phyloP scores from a whole-genome alignment of 2,113 vertebrate species.

The Pygoscelis antarcticus region DNA sequence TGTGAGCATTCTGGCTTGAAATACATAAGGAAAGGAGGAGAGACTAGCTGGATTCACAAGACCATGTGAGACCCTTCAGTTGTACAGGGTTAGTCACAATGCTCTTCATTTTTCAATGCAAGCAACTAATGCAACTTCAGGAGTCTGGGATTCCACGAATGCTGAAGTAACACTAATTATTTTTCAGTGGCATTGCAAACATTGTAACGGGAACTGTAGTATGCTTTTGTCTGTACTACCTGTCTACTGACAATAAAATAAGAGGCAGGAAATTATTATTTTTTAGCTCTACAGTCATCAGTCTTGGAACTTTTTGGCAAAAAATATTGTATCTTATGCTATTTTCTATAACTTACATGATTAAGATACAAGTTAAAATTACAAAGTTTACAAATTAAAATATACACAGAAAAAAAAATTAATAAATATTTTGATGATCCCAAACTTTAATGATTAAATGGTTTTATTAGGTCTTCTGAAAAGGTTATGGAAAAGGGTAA shows the following conservation, averaged over 20 bases:
- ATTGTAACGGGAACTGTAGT: accelerated
- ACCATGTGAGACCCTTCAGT: not conserved
- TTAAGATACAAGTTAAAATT: not conserved
- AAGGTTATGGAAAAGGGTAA: not conserved
- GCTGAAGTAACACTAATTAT: not conserved
- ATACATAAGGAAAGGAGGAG: not conserved
- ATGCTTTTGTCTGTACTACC: not conserved
- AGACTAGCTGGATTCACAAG: not conserved
- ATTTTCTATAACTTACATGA: not conserved
- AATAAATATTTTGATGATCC: not conserved
- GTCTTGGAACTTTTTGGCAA: not conserved
- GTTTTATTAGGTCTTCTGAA: not conserved
- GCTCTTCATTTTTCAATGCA: not conserved
- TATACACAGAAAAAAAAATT: not conserved
- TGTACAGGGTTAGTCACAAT: not conserved
- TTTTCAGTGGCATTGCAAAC: not conserved
- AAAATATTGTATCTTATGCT: not conserved
- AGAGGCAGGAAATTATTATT: not conserved
- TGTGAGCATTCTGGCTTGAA: not conserved
- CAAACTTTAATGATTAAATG: not conserved
- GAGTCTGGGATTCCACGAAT: not conserved
- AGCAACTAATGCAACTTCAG: not conserved
- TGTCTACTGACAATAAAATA: not conserved
- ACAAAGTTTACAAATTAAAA: not conserved
- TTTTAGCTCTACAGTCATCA: not conserved